Percentiles rank a stretch among this genome's conserved stretches.
phyloP scores from a whole-genome alignment of 2,797 vertebrate species.

The Chromobotia macracanthus region DNA sequence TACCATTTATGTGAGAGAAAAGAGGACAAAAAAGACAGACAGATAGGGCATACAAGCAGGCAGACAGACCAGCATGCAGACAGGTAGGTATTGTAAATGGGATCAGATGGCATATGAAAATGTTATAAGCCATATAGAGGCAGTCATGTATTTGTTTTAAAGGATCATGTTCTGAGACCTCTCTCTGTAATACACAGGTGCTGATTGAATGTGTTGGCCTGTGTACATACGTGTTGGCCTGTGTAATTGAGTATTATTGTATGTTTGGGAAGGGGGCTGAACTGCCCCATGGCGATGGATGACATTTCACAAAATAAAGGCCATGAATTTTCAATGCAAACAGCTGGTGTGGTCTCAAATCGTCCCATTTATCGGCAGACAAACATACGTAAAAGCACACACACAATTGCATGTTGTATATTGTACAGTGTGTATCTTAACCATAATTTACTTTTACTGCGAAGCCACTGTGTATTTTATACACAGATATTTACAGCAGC shows the following conservation, averaged over 20 bases:
- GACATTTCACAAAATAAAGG: constrained; percentile 69
- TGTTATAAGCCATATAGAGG: background rate
- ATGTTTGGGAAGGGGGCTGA: constrained; percentile 49
- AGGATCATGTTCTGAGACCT: constrained; percentile 12
- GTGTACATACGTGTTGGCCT: constrained; percentile 41
- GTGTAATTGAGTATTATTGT: constrained; percentile 44
- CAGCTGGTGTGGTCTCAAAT: constrained; percentile 57
- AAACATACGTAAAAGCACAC: background rate
- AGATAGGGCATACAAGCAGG: background rate
- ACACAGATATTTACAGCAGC: background rate
- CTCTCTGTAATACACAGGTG: constrained; percentile 12
- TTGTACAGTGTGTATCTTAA: background rate
- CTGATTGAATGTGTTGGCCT: too few relatives aligned
- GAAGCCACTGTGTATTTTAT: background rate
- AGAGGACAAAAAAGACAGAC: background rate
- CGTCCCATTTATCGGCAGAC: constrained; percentile 48
- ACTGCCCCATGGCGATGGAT: constrained; percentile 63
- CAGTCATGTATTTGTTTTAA: constrained; percentile 1
- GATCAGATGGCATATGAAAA: background rate
- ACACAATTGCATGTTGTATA: background rate
- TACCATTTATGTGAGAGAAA: too few relatives aligned
- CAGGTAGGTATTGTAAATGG: background rate
- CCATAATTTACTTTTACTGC: background rate
- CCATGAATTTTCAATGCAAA: constrained; percentile 62
- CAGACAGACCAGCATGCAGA: background rate